Conservation (phyloP, 1,140 invertebrate species). For the Eumaeus atala region DNA sequence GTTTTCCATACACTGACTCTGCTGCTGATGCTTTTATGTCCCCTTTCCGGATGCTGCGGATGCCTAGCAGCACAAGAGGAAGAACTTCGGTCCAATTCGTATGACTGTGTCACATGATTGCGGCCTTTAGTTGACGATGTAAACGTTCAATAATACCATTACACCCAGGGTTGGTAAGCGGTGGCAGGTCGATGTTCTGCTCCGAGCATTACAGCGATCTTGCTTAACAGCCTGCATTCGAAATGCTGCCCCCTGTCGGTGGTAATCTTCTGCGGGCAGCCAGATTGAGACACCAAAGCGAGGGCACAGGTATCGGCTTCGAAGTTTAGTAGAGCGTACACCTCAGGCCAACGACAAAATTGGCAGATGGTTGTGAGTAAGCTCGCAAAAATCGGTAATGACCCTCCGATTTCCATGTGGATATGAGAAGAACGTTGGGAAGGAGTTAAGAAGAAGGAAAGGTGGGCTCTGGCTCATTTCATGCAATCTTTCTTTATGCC, state of each 20-base stretch:
- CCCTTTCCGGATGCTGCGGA: conserved; percentile 20
- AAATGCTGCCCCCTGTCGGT: conserved; percentile 19
- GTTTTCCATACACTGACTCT: conserved; percentile 19
- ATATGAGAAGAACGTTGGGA: not conserved
- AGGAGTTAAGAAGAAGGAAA: not conserved
- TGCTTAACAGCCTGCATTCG: conserved; percentile 9
- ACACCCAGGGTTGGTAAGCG: conserved; percentile 16
- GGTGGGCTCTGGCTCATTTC: conserved; percentile 6
- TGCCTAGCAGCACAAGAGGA: conserved; percentile 20
- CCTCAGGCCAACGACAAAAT: conserved; percentile 1
- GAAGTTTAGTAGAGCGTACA: not conserved
- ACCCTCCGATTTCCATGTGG: not conserved
- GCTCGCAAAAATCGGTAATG: not conserved
- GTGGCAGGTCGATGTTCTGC: conserved; percentile 10
- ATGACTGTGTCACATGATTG: conserved; percentile 15
- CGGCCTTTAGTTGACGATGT: conserved; percentile 16
- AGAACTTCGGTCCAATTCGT: conserved; percentile 15
- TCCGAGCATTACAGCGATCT: not conserved
- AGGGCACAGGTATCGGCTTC: not conserved
- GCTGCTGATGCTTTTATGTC: conserved; percentile 17
- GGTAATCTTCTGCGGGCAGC: conserved; percentile 14
- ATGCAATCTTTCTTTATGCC: conserved; percentile 2
- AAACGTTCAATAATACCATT: conserved; percentile 15
- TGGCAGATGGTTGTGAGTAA: not conserved
- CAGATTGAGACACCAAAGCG: conserved; percentile 9